Conservation (phyloP, 2,113 vertebrate genomes). For the Cheilinus undulatus region DNA sequence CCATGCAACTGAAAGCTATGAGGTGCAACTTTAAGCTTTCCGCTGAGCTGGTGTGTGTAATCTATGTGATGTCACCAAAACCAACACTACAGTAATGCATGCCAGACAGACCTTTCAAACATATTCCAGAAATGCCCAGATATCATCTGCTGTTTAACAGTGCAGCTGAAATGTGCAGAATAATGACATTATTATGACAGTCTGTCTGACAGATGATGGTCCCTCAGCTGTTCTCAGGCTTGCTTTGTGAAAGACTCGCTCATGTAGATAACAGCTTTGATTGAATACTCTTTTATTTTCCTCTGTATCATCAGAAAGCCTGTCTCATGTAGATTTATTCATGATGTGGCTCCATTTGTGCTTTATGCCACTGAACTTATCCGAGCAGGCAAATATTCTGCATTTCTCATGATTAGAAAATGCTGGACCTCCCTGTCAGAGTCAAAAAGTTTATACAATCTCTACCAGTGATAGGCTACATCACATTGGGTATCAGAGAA, state of each 20-base stretch:
- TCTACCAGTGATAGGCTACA: neutral
- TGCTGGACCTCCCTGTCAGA: neutral
- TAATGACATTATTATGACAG: slow-evolving; percentile 14
- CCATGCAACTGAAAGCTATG: too few species aligned
- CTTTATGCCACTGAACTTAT: neutral
- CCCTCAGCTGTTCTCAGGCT: slow-evolving; percentile 21
- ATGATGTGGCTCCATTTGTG: neutral
- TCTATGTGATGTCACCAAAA: too few species aligned
- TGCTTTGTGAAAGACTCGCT: slow-evolving; percentile 3
- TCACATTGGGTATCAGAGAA: slow-evolving; percentile 17
- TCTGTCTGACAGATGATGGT: slow-evolving; percentile 20
- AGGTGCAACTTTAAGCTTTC: too few species aligned
- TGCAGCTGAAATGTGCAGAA: slow-evolving; percentile 40
- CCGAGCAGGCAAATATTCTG: neutral
- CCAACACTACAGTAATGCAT: neutral
- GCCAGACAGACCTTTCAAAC: neutral
- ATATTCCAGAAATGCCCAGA: neutral
- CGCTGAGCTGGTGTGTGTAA: too few species aligned
- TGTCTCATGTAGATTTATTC: neutral
- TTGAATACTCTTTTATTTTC: neutral
- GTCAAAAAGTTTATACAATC: slow-evolving; percentile 5
- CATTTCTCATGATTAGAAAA: neutral
- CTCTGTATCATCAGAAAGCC: neutral
- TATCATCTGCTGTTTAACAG: slow-evolving; percentile 21
- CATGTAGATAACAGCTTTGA: slow-evolving; percentile 3